Conservation (phyloP, 1,140 invertebrate genomes). For the Platyscapa corneri region DNA sequence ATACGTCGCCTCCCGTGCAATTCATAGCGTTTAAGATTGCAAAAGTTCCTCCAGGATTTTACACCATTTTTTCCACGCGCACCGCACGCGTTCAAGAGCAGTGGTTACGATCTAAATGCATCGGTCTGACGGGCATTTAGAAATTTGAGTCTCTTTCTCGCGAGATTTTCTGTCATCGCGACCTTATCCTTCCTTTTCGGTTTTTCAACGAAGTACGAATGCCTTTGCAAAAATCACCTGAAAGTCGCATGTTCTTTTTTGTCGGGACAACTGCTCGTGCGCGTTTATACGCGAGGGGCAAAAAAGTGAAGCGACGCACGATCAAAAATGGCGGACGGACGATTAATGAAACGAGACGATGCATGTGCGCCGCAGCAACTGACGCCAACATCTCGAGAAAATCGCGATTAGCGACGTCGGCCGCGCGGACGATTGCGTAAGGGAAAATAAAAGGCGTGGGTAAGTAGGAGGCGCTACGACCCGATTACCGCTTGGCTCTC, state of each 20-base stretch:
- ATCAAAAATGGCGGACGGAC: not conserved
- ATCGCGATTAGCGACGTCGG: not conserved
- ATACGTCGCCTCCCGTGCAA: no score
- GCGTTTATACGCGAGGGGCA: not conserved
- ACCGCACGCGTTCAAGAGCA: not conserved
- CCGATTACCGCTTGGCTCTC: not conserved
- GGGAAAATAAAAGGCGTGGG: not conserved
- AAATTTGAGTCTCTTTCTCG: not conserved
- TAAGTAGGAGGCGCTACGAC: not conserved
- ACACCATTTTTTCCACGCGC: not conserved
- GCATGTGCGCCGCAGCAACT: not conserved
- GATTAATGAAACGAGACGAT: no score
- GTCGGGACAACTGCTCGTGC: no score
- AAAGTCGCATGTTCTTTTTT: no score
- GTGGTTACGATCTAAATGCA: not conserved
- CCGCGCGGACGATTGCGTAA: not conserved
- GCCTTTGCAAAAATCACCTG: no score
- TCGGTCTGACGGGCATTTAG: not conserved
- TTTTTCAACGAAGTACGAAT: not conserved
- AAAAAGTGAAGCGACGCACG: not conserved
- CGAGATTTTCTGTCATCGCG: not conserved
- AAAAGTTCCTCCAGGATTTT: no score
- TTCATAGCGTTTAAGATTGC: no score
- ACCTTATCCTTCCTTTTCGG: not conserved
- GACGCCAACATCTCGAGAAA: not conserved